Evolutionary conservation across 2,888 invertebrate species (phyloP), one percentile per base, ranked within the genome.

Genomic region (Zygogramma bicolorata): DNA sequence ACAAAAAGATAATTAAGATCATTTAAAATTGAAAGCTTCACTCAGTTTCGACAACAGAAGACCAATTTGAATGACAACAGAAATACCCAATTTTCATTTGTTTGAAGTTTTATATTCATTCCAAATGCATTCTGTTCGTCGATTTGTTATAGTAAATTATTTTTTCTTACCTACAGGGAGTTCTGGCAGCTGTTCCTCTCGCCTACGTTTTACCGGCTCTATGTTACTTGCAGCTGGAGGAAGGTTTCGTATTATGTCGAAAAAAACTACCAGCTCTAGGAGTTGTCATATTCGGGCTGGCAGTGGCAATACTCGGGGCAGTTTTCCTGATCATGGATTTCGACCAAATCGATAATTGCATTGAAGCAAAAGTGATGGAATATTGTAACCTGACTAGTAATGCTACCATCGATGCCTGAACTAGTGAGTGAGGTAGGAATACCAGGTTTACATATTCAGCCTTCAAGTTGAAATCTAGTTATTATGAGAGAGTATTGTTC

Each of bases 131-230:
- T n/a, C n/a, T n/a, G n/a, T n/a, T n/a, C n/a, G n/a, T n/a, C n/a
- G n/a, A n/a, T n/a, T 25, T 15, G 29, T 65, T 15, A 10, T 10
- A 69, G 15, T 20, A n/a, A 62, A 53, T 27, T 13, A 7, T 22
- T 34, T 65, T 68, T 34, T 46, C 42, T 67, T 69, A 60, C 70
- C 76, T 82, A 34, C 81, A 94, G 94, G 95, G 95, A 70, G 92
- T 95, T 15, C 80, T 95, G 72, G 93, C 94, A 6, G 95, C 95
- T 7, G 93, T 95, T 70, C 95, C 95, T 0, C 85, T 96, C 78
- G 95, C 95, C 10, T 96, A 94, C 85, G 91, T 96, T 75, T 88
- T 96, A 63, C 96, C 96, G 3, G 93, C 94, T 0, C 85, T 94
- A 13, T 93, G 94, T 80, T 95, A 94, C 82, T 89, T 95, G 75